Base-by-base conservation (phyloP, 2,113 vertebrate species). In the Psittacula cyanocephala region DNA sequence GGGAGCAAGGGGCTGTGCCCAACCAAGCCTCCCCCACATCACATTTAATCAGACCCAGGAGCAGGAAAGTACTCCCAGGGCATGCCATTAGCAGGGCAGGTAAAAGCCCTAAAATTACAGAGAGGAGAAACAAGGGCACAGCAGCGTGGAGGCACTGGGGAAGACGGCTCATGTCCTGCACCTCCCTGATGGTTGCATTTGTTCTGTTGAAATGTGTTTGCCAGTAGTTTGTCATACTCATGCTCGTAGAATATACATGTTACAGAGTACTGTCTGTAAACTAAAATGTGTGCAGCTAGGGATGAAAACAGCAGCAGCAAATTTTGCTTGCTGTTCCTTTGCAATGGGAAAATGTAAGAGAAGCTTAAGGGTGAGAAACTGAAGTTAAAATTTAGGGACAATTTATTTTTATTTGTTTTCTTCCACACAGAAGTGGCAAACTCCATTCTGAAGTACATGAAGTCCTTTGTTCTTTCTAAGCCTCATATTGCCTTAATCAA, bases 101-200 rank as follows among this genome's bases (percentile, higher is more conserved):
- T 47, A 79, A 84, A 35, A 78, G 52, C 31, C 78, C 49, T 50
- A 29, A 68, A 94, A 91, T 85, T 55, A 84, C 41, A 87, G 57
- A 93, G 47, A 57, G 25, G 9, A 93, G 81, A 81, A 86, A 82
- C 52, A 46, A 83, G 76, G 70, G 52, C 92, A 87, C 0, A 5
- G 80, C 37, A 68, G 17, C 11, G 25, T 27, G 79, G 78, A 65
- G 72, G 50, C 64, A 70, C 1, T 2, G 43, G 35, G 15, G 39
- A 71, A 91, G 70, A 41, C 67, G 72, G 49, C 28, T 95, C 53
- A 72, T 11, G 71, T 39, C 78, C 79, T 65, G 79, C 67, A 89
- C 43, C 82, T 93, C 79, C 85, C 85, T 77, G 44, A 62, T 14
- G 35, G 62, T 23, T 85, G 71, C 41, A 64, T 65, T 75, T 74